Evolutionary conservation across 2,888 invertebrate species (phyloP).

Genomic region (Cheilosia variabilis): DNA sequence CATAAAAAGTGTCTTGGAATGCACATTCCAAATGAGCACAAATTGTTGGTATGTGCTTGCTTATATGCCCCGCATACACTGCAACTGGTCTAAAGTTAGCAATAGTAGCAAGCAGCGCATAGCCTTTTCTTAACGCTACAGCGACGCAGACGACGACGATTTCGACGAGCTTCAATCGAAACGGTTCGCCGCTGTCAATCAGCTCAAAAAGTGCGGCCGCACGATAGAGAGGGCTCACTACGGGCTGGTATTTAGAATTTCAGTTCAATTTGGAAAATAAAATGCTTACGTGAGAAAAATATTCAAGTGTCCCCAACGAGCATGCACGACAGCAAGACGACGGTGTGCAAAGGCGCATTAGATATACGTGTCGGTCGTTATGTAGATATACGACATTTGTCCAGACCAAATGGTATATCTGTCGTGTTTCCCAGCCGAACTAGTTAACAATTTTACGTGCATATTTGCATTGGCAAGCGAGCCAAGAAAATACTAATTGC

Average conservation of each 20-base stretch:
- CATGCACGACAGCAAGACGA: slow-evolving; percentile 44
- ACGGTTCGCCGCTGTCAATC: slow-evolving; percentile 53
- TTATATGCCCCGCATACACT: not conserved
- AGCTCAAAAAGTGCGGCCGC: slow-evolving; percentile 17
- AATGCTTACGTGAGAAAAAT: slow-evolving; percentile 73
- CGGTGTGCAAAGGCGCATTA: slow-evolving; percentile 39
- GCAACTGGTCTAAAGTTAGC: slow-evolving; percentile 33
- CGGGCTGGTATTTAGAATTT: slow-evolving; percentile 69
- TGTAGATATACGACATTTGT: slow-evolving; percentile 53
- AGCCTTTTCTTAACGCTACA: slow-evolving; percentile 35
- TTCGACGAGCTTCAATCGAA: slow-evolving; percentile 48
- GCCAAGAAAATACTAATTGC: slow-evolving; percentile 68
- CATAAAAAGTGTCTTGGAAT: slow-evolving; percentile 68
- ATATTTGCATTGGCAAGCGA: slow-evolving; percentile 55
- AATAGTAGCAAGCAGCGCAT: not conserved
- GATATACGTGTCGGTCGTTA: slow-evolving; percentile 54
- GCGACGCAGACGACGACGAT: not conserved
- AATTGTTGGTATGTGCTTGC: not conserved
- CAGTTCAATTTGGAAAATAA: slow-evolving; percentile 75
- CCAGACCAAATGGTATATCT: not conserved
- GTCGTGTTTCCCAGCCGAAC: slow-evolving; percentile 36
- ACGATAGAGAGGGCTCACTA: not conserved
- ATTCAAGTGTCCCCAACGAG: slow-evolving; percentile 30
- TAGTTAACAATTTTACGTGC: slow-evolving; percentile 51
- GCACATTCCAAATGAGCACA: slow-evolving; percentile 59